Evolutionary conservation across 1,140 invertebrate genomes (phyloP).

Genomic region (Platyscapa corneri): DNA sequence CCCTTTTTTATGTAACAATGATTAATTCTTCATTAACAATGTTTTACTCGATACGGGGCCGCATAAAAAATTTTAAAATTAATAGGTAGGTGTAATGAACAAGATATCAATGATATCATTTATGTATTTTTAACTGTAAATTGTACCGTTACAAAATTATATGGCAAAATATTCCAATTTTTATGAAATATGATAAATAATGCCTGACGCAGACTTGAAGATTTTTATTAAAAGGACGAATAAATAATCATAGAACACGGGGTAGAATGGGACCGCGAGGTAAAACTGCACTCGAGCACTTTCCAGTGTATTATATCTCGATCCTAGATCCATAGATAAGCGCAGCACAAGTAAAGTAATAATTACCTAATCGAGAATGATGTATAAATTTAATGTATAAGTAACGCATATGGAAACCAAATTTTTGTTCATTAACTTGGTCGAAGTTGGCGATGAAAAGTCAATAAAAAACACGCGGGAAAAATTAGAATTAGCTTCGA

Average conservation of each 20-base stretch:
- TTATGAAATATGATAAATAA: background rate
- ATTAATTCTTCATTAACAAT: no score
- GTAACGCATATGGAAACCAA: no score
- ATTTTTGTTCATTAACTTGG: no score
- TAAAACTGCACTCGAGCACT: background rate
- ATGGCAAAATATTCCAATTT: background rate
- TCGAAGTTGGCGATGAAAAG: no score
- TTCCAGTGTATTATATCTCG: background rate
- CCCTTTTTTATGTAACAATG: no score
- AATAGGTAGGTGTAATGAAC: no score
- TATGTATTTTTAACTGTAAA: background rate
- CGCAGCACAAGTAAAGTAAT: background rate
- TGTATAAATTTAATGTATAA: no score
- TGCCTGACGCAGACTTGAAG: background rate
- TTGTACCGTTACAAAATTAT: background rate
- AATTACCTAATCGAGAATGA: background rate
- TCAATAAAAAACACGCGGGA: no score
- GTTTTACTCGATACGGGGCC: no score
- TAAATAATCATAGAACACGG: background rate
- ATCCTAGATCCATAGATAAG: background rate
- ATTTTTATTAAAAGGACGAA: background rate
- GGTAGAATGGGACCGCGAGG: background rate
- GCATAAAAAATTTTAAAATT: no score
- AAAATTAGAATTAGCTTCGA: background rate
- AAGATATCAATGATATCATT: background rate